Conservation (phyloP, 2,888 invertebrate species). For the Cheiracanthium punctorium region DNA sequence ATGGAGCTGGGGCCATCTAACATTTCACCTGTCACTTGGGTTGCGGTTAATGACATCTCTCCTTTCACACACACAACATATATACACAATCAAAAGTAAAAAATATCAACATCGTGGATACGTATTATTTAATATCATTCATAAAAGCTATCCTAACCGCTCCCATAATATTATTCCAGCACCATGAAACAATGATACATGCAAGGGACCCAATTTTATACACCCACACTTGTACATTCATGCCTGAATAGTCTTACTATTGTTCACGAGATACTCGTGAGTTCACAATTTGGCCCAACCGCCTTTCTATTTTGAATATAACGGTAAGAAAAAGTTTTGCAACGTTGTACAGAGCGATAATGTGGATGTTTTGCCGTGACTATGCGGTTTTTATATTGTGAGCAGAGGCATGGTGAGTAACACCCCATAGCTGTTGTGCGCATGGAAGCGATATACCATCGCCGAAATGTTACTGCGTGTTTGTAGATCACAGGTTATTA, state of each 20-base stretch:
- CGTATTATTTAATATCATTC: slow-evolving; percentile 43
- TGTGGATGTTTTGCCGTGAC: slow-evolving; percentile 43
- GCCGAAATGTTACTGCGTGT: slow-evolving; percentile 9
- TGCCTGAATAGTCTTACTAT: slow-evolving; percentile 30
- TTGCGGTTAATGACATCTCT: slow-evolving; percentile 21
- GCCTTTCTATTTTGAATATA: slow-evolving; percentile 51
- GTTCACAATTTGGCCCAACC: slow-evolving; percentile 41
- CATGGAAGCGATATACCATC: slow-evolving; percentile 27
- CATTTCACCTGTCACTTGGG: background rate
- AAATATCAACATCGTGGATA: background rate
- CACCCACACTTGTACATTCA: slow-evolving; percentile 43
- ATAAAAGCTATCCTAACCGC: slow-evolving; percentile 27
- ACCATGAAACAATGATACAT: slow-evolving; percentile 44
- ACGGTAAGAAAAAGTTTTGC: slow-evolving; percentile 29
- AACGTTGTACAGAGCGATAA: slow-evolving; percentile 52
- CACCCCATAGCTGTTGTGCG: slow-evolving; percentile 37
- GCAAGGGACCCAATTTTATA: slow-evolving; percentile 32
- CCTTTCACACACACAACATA: no score
- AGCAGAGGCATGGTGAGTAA: slow-evolving; percentile 16
- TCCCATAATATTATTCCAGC: slow-evolving; percentile 40
- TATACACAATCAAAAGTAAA: background rate
- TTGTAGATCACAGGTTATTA: slow-evolving; percentile 31
- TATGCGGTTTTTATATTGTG: slow-evolving; percentile 25
- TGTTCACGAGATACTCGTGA: slow-evolving; percentile 46
- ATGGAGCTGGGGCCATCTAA: background rate